Base-by-base conservation (phyloP, 2,113 vertebrate genomes). In the Desmodus rotundus region DNA sequence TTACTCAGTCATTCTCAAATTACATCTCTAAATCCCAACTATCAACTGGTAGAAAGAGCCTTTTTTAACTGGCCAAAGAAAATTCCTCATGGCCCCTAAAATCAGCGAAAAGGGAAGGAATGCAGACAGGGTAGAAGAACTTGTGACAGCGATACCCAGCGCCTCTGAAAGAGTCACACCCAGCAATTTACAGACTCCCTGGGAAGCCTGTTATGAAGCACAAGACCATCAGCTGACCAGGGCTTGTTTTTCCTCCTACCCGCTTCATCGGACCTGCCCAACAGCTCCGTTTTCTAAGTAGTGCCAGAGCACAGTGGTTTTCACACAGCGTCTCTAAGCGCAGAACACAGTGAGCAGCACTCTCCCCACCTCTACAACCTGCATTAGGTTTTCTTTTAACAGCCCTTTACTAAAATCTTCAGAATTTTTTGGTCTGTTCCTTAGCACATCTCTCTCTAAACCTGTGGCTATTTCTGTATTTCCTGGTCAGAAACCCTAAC, bases 201-300 rank as follows among this genome's bases (percentile, higher is more conserved):
- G 0, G 13, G 89, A 80, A 96, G 97, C 74, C 36, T 41, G 95
- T 97, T 92, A 97, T 45, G 85, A 88, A 96, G 85, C 89, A 91
- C 95, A 97, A 98, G 96, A 97, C 82, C 16, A 38, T 98, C 98
- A 98, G 96, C 97, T 98, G 97, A 98, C 96, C 0, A 0, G 28
- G 74, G 91, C 74, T 87, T 76, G 65, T 28, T 31, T 87, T 47
- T 78, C 54, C 56, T 22, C 87, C 63, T 73, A 36, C 19, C 0
- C 22, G 73, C 67, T 93, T 88, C 65, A 90, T 16, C 78, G 94
- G 97, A 72, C 96, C 97, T 97, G 96, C 63, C 41, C 70, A 88
- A 97, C 58, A 90, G 93, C 92, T 56, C 50, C 45, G 76, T 80
- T 96, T 73, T 95, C 83, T 82, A 83, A 91, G 92, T 38, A 92